Percentiles rank a stretch among this genome's conserved stretches.
Conservation (phyloP, 2,797 vertebrate genomes). For the Megaceryle alcyon region DNA sequence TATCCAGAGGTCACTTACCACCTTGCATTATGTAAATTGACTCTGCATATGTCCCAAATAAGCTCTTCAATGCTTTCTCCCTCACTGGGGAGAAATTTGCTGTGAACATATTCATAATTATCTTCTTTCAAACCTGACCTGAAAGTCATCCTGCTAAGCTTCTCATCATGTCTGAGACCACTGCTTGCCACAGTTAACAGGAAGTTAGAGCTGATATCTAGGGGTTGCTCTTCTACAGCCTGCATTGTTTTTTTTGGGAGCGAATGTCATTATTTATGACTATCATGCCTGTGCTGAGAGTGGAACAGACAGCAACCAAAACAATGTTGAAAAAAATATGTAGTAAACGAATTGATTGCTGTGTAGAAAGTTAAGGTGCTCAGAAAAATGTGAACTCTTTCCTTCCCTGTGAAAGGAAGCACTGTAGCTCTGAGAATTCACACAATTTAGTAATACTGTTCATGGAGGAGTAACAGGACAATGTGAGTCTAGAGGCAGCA, state of each 20-base stretch:
- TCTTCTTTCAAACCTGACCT: neutral
- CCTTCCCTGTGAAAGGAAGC: neutral
- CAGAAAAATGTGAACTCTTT: neutral
- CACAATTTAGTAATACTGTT: neutral
- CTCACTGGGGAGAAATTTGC: neutral
- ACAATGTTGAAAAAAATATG: neutral
- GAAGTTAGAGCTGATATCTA: neutral
- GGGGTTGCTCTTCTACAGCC: neutral
- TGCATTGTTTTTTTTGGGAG: neutral
- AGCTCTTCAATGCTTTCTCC: neutral
- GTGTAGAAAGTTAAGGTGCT: neutral
- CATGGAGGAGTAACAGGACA: neutral
- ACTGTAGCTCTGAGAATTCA: neutral
- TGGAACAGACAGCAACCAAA: neutral
- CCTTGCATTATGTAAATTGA: neutral
- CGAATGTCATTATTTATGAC: neutral
- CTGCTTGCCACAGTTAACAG: neutral
- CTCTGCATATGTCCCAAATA: neutral
- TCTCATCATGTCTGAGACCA: neutral
- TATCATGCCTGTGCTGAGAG: neutral
- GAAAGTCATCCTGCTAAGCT: neutral
- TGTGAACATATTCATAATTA: neutral
- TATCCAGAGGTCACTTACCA: neutral
- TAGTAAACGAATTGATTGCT: neutral
- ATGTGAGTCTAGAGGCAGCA: neutral